These are phyloP conservation scores for Stegastes partitus DNA, from an alignment of 2,113 vertebrate genomes.

Conservation along the genomic window DNA sequence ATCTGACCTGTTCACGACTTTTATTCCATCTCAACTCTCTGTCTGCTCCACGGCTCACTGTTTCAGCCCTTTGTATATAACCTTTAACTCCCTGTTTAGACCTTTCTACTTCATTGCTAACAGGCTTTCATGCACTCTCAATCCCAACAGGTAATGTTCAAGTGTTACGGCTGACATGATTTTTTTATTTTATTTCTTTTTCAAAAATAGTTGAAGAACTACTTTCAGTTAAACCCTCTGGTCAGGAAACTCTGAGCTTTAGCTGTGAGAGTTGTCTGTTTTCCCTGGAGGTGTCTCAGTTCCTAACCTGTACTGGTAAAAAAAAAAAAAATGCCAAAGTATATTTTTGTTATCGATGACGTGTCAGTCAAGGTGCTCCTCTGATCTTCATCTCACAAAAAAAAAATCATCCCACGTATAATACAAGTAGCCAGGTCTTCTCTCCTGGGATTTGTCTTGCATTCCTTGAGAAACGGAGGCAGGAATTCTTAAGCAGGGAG, in stretches of 20 bases:
- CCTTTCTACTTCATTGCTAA: neutral
- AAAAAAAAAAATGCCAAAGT: conserved; percentile 3
- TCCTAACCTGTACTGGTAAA: neutral
- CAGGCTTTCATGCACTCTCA: neutral
- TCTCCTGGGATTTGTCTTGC: conserved; percentile 31
- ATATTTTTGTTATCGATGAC: conserved; percentile 13
- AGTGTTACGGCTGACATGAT: neutral
- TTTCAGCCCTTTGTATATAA: too few species aligned
- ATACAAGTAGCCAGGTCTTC: conserved; percentile 11
- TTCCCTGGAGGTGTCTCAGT: neutral
- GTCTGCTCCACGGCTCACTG: too few species aligned
- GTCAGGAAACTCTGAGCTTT: neutral
- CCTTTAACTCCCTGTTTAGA: neutral
- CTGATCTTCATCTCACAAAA: conserved; percentile 14
- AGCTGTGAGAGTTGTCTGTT: conserved; percentile 1
- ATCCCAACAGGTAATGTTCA: neutral
- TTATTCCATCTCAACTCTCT: too few species aligned
- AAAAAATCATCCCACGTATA: conserved; percentile 18
- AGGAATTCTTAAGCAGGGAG: conserved; percentile 34
- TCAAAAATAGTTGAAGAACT: neutral
- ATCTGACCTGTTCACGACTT: too few species aligned
- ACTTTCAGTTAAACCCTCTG: neutral
- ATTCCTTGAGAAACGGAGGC: conserved; percentile 33
- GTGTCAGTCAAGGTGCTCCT: conserved; percentile 15
- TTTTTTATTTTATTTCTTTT: neutral